A percentile compares a stretch with the other conserved stretches of the same genome.
Evolutionary conservation across 2,888 invertebrate species (phyloP).

Genomic region (Rapana venosa): DNA sequence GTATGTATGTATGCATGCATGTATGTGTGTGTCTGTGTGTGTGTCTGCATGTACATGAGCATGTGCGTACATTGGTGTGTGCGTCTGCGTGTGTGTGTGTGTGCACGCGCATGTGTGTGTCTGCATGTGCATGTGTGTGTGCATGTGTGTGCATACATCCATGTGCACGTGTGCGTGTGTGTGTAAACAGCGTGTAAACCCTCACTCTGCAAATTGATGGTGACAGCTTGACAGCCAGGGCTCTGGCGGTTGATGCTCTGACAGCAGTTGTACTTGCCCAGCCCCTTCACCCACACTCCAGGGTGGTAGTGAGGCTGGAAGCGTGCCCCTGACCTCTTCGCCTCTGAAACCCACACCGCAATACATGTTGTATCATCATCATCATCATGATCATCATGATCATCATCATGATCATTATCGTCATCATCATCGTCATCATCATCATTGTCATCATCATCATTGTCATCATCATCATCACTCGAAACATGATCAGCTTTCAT

Average conservation of each 20-base stretch:
- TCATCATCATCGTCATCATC: not conserved
- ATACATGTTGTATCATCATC: not conserved
- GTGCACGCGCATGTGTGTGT: no score
- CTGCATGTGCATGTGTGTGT: no score
- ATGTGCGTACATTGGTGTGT: no score
- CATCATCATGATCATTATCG: not conserved
- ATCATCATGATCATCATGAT: not conserved
- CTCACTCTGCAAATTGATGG: constrained; percentile 18
- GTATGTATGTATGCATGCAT: no score
- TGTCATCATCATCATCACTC: no score
- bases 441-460: not conserved
- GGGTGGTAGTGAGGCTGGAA: constrained; percentile 38
- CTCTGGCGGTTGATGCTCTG: not conserved
- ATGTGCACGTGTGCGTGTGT: not conserved
- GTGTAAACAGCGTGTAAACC: not conserved
- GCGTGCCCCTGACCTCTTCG: constrained; percentile 21
- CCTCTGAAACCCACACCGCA: not conserved
- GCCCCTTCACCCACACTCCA: constrained; percentile 33
- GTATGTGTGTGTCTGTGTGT: no score
- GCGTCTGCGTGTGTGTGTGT: no score
- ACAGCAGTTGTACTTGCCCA: constrained; percentile 45
- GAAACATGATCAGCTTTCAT: no score
- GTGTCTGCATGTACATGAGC: no score
- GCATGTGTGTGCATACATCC: no score
- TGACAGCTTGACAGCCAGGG: constrained; percentile 36